Conservation (phyloP, 2,888 invertebrate genomes). For the Spialia ferax region DNA sequence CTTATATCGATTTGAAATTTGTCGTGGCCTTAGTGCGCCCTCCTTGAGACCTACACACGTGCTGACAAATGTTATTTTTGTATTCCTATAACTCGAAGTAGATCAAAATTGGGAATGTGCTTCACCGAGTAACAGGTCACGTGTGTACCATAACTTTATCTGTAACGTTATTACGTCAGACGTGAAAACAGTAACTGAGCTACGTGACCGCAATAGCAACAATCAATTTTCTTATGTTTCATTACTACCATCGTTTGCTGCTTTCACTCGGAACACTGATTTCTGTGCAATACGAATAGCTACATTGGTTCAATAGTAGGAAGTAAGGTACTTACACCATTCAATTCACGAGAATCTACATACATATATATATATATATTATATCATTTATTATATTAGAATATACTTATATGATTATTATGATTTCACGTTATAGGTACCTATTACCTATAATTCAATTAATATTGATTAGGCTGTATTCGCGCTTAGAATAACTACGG, state of each 20-base stretch:
- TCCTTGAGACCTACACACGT: neutral
- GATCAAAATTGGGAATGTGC: slow-evolving; percentile 57
- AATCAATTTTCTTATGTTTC: slow-evolving; percentile 82
- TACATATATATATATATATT: too few species aligned
- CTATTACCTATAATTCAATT: neutral
- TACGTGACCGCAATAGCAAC: slow-evolving; percentile 84
- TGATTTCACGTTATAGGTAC: too few species aligned
- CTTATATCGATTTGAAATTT: neutral
- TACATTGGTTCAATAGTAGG: neutral
- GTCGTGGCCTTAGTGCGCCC: neutral
- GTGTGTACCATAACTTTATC: slow-evolving; percentile 81
- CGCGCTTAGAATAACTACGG: neutral
- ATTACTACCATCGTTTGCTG: slow-evolving; percentile 59
- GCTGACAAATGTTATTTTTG: neutral
- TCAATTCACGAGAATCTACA: too few species aligned
- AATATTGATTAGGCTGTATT: neutral
- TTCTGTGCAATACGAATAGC: slow-evolving; percentile 36
- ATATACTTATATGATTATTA: too few species aligned
- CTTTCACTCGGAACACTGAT: slow-evolving; percentile 61
- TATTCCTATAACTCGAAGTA: slow-evolving; percentile 50
- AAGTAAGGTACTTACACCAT: too few species aligned
- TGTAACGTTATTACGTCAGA: slow-evolving; percentile 84
- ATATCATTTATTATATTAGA: too few species aligned
- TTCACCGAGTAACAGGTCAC: slow-evolving; percentile 71
- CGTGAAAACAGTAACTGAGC: slow-evolving; percentile 84